Base-by-base conservation (phyloP, 92 coral and sea anemone species). In the Porites divaricata region DNA sequence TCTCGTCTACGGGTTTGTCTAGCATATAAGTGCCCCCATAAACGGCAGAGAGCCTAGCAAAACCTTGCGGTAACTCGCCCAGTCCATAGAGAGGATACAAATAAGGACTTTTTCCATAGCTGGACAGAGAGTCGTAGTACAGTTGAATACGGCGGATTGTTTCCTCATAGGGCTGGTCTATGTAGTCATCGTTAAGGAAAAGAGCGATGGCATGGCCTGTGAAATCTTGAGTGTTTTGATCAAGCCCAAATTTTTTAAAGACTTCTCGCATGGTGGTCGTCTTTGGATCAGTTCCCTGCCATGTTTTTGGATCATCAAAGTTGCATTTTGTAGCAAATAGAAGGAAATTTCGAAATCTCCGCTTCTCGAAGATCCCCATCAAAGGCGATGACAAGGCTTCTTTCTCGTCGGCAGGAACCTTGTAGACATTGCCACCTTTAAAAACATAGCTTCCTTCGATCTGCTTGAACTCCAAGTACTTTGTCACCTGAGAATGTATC, bases 281-380 rank as follows among this genome's bases (percentile, higher is more conserved):
- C 64, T 83, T 76, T 1, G 98, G 98, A 53, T 90, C 90, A 21
- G 89, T 67, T 8, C 82, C 95, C 17, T 91, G 83, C 98, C 98
- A 96, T 7, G 98, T 94, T 16, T 86, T 51, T 3, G 90, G 89
- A 59, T 94, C 79, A 5, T 83, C 89, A 45, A 77, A 61, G 59
- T 91, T 92, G 84, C 83, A 91, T 24, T 61, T 75, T 76, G 90
- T 81, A 64, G 86, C 96, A 75, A 94, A 96, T 21, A 92, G 63
- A 45, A 96, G 91, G 65, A 96, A 92, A 6, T 88, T 88, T 54
- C 95, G 91, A 74, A 96, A 96, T 17, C 98, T 87, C 56, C 98
- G 85, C 79, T 96, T 96, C 78, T 96, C 98, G 78, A 96, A 92
- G 76, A 96, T 92, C 11, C 98, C 98, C 98, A 96, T 94, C 12